Evolutionary conservation across 2,113 vertebrate genomes (phyloP), one percentile per base, ranked within the genome.

Genomic region (Equus quagga): DNA sequence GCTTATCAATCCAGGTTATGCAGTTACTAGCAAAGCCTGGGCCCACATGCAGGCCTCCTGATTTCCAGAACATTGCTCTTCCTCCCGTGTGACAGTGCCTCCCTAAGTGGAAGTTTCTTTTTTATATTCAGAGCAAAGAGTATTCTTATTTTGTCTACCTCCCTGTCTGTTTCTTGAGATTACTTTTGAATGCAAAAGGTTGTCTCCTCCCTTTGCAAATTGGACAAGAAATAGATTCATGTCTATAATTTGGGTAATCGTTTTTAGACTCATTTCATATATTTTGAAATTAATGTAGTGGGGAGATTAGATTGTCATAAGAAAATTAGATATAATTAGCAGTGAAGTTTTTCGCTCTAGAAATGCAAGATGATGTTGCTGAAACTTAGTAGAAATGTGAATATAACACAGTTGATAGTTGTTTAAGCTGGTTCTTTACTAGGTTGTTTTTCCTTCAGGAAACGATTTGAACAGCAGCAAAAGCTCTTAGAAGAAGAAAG

Each of bases 401-500:
- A 12, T 83, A 28, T 91, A 65, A 28, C 69, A 69, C n/a, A 73
- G 44, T 80, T 87, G 54, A 70, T 94, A 81, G 69, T 90, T 3
- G 46, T 23, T 24, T 24, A 86, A 87, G 67, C 36, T 91, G n/a
- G n/a, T 84, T 94, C 79, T 88, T 51, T 82, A 92, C 78, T 85
- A 69, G 9, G 41, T 95, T 49, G 26, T 95, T 93, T 96, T 98
- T 94, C 13, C 80, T 93, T 95, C 73, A 99, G 99, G 97, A 99
- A 99, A 98, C 99, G 99, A 58, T 99, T 99, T 98, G 99, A 99
- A 98, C 99, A 99, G 87, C 99, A 99, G 97, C 99, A 99, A 97
- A 99, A 99, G 96, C 99, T 99, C 98, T 98, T 99, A 96, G 99
- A 99, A 98, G 99, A 99, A 97, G 99, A 99, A 98, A 99, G 99